Conservation (phyloP, 2,797 vertebrate species). For the Sparus aurata region DNA sequence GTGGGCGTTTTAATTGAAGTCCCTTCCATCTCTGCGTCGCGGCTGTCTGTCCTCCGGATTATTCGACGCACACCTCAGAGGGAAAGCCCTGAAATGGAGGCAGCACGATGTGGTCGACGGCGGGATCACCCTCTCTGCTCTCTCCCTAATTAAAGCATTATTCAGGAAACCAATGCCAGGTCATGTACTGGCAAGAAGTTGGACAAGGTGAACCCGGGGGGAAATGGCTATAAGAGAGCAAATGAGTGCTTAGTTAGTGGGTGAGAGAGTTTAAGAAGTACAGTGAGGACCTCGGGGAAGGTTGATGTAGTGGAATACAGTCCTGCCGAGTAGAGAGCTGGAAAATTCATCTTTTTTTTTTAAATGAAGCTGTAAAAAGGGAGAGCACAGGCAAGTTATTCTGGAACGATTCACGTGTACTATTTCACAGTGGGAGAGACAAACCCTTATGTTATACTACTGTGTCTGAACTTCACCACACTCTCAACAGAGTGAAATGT, state of each 20-base stretch:
- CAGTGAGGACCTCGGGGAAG: conserved; percentile 1
- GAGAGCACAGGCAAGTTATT: not conserved
- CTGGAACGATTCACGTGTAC: not conserved
- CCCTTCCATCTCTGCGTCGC: conserved; percentile 8
- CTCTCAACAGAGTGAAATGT: conserved; percentile 35
- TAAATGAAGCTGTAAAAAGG: not conserved
- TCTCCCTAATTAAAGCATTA: conserved; percentile 50
- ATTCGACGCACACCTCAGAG: conserved; percentile 10
- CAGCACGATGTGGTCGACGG: conserved; percentile 26
- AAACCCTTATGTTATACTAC: conserved; percentile 24
- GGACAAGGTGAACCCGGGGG: conserved; percentile 50
- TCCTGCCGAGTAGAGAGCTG: not conserved
- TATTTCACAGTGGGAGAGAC: not conserved
- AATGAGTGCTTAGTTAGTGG: conserved; percentile 41
- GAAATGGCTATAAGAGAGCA: conserved; percentile 41
- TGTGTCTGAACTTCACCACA: not conserved
- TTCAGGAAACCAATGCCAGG: conserved; percentile 22
- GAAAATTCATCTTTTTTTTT: not conserved
- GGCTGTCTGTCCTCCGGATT: not conserved
- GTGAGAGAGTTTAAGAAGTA: conserved; percentile 34
- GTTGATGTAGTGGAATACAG: not conserved
- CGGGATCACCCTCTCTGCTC: conserved; percentile 23
- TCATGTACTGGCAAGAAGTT: conserved; percentile 22
- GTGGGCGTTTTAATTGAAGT: conserved; percentile 64
- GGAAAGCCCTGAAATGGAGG: conserved; percentile 42